Conservation (phyloP, 2,797 vertebrate genomes). For the Epinephelus coioides region DNA sequence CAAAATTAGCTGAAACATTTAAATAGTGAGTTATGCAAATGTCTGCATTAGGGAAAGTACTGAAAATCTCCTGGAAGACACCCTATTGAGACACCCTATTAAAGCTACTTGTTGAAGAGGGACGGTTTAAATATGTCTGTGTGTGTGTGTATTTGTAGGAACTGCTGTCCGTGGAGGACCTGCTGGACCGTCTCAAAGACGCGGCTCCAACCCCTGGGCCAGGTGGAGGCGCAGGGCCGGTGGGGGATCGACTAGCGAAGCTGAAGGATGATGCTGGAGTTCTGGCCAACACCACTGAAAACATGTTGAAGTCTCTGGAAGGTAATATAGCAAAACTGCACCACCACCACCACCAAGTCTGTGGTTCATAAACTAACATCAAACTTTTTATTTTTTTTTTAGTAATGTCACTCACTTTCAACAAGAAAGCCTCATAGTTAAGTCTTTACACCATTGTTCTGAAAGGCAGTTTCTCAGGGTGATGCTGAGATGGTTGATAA, state of each 20-base stretch:
- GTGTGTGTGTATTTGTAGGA: constrained; percentile 81
- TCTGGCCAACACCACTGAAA: constrained; percentile 85
- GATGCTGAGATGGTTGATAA: not conserved
- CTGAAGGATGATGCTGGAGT: constrained; percentile 83
- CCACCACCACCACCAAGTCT: not conserved
- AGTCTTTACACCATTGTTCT: not conserved
- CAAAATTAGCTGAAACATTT: not conserved
- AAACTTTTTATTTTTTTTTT: no score
- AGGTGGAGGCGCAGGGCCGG: constrained; percentile 34
- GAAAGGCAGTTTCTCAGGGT: not conserved
- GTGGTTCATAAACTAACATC: not conserved
- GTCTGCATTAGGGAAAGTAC: not conserved
- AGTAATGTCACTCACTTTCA: not conserved
- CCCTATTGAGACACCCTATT: not conserved
- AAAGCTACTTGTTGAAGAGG: not conserved
- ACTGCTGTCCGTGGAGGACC: constrained; percentile 78
- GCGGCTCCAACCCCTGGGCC: constrained; percentile 30
- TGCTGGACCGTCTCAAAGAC: constrained; percentile 79
- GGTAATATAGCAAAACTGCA: constrained; percentile 77
- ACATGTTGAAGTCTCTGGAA: constrained; percentile 85
- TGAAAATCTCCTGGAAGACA: not conserved
- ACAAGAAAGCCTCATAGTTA: not conserved
- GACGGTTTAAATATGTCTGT: not conserved
- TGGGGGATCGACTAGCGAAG: constrained; percentile 61
- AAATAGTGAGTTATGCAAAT: not conserved